Base-by-base conservation (phyloP, 2,888 invertebrate species). In the Brachypalpus laphriformis region DNA sequence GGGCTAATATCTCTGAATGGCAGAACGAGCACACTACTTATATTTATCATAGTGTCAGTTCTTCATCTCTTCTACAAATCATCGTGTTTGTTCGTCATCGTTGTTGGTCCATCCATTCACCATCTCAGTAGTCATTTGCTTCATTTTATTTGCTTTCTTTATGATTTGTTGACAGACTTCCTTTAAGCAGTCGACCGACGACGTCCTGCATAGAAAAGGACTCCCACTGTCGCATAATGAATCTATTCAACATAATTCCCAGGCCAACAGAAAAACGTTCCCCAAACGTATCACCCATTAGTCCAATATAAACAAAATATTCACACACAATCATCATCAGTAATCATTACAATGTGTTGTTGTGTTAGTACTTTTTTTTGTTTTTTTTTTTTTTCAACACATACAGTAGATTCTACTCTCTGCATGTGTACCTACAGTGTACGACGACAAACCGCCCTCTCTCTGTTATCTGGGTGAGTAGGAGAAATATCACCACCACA, bases 391-490 rank as follows among this genome's bases (percentile, higher is more conserved):
- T 57, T 40, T 56, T 40, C 25, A 51, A 25, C 57, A 47, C 28
- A 20, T 25, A 45, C 68, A 68, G 18, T 28, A 8, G 45, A 47
- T 28, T 11, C 9, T 49, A n/a, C 34, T 34, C 9, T 34, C 34
- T 51, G 47, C 14, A 51, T 31, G 68, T 82, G 34, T 76, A 42
- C n/a, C n/a, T n/a, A n/a, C n/a, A n/a, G n/a, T n/a, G n/a, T n/a
- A n/a, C n/a, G n/a, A n/a, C 7, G 28, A 70, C 45, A 57, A 59
- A 56, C 61, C 75, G 42, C 80, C 40, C 59, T 63, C 54, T 59
- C 65, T 57, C 57, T 75, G 63, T 65, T 80, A 80, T 81, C 75
- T 81, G 85, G 85, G 75, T 76, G 71, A 85, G 85, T 76, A 76
- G 81, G 70, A 80, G 75, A 70, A 75, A 49, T 34, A 31, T 65